Percentiles rank a stretch among this genome's conserved stretches.
phyloP scores from a whole-genome alignment of 2,113 vertebrate genomes.

The Vanacampus margaritifer region DNA sequence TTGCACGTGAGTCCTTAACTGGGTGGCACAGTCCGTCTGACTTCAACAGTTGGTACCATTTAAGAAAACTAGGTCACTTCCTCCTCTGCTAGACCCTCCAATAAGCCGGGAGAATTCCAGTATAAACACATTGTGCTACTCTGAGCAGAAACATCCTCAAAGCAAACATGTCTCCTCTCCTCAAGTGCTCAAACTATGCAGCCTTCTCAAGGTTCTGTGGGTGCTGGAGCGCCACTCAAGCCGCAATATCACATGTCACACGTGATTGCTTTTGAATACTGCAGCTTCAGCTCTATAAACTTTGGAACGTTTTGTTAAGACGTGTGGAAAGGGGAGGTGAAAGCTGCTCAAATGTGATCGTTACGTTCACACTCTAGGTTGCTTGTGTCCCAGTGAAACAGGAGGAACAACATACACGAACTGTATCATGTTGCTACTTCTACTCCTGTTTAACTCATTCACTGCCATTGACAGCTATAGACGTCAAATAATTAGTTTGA shows the following conservation, averaged over 20 bases:
- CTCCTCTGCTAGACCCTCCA: constrained; percentile 48
- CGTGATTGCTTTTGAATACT: not conserved
- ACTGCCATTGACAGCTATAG: too few species aligned
- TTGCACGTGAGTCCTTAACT: constrained; percentile 33
- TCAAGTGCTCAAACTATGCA: constrained; percentile 1
- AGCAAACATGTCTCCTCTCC: constrained; percentile 26
- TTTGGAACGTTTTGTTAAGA: not conserved
- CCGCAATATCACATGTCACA: not conserved
- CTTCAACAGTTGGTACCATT: constrained; percentile 70
- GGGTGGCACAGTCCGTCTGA: constrained; percentile 49
- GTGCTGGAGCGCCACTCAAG: not conserved
- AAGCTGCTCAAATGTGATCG: not conserved
- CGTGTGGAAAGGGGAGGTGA: constrained; percentile 17
- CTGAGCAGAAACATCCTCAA: constrained; percentile 61
- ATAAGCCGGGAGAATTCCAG: constrained; percentile 55
- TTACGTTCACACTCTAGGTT: constrained; percentile 3
- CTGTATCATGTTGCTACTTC: not conserved
- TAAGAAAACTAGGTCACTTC: constrained; percentile 73
- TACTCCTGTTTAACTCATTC: not conserved
- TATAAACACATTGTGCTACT: constrained; percentile 63
- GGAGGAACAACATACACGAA: too few species aligned
- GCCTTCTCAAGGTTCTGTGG: not conserved
- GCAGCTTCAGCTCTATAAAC: not conserved
- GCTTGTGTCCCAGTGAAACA: not conserved
- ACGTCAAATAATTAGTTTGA: too few species aligned